Percentiles rank a stretch among this genome's conserved stretches.
Evolutionary conservation across 2,113 vertebrate genomes (phyloP).

Genomic region (Australoheros scitulus): DNA sequence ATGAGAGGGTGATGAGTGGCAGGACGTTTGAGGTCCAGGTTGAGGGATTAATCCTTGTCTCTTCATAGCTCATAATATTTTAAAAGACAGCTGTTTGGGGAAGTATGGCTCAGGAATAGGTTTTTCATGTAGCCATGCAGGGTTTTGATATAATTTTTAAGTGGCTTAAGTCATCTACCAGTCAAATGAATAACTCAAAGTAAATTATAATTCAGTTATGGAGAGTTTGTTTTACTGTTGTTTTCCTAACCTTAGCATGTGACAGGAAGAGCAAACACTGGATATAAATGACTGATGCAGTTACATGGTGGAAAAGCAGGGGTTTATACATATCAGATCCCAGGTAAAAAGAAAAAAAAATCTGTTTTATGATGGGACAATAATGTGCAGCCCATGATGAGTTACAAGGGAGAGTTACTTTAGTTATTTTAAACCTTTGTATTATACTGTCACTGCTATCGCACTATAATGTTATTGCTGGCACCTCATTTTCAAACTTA

Average conservation of each 20-base stretch:
- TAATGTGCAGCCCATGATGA: no score
- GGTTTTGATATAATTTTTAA: not conserved
- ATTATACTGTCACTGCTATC: not conserved
- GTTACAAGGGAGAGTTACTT: no score
- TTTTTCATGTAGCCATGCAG: not conserved
- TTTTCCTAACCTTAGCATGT: not conserved
- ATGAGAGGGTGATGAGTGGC: not conserved
- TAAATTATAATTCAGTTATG: not conserved
- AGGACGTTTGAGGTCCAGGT: not conserved
- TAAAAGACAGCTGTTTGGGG: not conserved
- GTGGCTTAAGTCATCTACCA: not conserved
- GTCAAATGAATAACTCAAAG: not conserved
- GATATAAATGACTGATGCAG: no score
- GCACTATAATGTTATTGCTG: not conserved
- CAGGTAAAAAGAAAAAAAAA: no score
- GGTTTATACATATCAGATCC: no score
- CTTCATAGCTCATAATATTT: not conserved
- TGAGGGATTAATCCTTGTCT: not conserved
- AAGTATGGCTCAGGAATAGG: not conserved
- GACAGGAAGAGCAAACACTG: not conserved
- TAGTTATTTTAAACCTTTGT: no score
- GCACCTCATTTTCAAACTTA: not conserved
- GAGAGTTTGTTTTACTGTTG: not conserved
- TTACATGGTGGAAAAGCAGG: no score
- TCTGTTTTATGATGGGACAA: no score